Base-by-base conservation (phyloP, 1,140 invertebrate species). In the Antheraea mylitta region DNA sequence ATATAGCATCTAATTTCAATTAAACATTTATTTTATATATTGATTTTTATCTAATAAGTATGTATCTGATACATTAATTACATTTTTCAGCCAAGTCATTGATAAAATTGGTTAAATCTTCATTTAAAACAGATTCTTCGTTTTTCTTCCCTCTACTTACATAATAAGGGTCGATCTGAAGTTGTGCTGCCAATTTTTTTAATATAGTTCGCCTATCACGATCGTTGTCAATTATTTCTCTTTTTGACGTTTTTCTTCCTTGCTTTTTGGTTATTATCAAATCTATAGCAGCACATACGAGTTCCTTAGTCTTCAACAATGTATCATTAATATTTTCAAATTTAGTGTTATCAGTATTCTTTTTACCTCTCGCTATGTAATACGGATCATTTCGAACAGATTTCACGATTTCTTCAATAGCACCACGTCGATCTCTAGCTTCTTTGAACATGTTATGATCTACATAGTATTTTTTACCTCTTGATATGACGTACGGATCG, bases 101-200 rank as follows among this genome's bases (percentile, higher is more conserved):
- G 19, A 89, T 79, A 61, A 91, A 87, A 37, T 82, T 74, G 63
- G 80, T 70, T n/a, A 89, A 72, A 63, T 67, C 19, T 66, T 77
- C 75, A 19, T 79, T 71, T 3, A 76, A 68, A 18, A 36, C 42
- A 1, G 60, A 36, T 16, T 65, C 53, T n/a, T 66, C 72, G 42
- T 73, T 79, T 74, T 92, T 92, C 78, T 91, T 92, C 7, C 90
- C 90, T 66, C 90, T 81, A 60, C 89, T 92, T 11, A 89, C 89
- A 72, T 83, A 89, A 74, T 91, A 92, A 0, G 90, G 90, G 62
- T 92, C 90, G 16, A 80, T 87, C 73, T 91, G 87, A 38, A 92
- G 62, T 68, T 92, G 86, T 30, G 84, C 80, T 3, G 89, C 86
- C 18, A 92, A 64, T 70, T 89, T 91, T 63, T 92, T 89, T 13